Percentiles rank a stretch among this genome's conserved stretches.
Evolutionary conservation across 1,140 invertebrate species (phyloP).

Genomic region (Steinernema feltiae): DNA sequence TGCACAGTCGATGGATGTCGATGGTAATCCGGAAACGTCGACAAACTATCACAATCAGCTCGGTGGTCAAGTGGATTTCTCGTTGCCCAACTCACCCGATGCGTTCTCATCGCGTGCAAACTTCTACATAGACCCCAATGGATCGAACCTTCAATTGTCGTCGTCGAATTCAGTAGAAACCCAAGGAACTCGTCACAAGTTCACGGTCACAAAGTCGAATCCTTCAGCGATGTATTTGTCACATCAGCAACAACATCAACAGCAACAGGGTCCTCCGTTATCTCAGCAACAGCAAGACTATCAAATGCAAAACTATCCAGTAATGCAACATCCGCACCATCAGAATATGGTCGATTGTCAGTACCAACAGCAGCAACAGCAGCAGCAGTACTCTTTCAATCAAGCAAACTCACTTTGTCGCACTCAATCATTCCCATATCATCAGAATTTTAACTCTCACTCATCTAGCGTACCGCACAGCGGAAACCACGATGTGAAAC

Average conservation of each 20-base stretch:
- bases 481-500: too few species aligned
- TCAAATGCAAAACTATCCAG: not conserved
- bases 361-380: not conserved
- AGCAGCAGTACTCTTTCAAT: not conserved
- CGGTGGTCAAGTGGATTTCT: not conserved
- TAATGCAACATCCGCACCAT: not conserved
- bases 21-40: not conserved
- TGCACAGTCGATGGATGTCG: constrained; percentile 26
- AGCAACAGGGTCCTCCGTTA: not conserved
- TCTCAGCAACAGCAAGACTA: not conserved
- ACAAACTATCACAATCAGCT: not conserved
- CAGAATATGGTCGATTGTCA: not conserved
- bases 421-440: not conserved
- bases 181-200: not conserved
- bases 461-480: too few species aligned
- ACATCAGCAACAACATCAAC: not conserved
- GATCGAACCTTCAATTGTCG: not conserved
- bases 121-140: not conserved
- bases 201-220: not conserved
- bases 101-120: not conserved
- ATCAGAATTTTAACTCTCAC: not conserved
- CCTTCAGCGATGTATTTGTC: not conserved
- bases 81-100: not conserved
- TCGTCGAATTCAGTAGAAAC: not conserved
- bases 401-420: not conserved